Evolutionary conservation across 2,797 vertebrate genomes (phyloP).

Genomic region (Anniella stebbinsi): DNA sequence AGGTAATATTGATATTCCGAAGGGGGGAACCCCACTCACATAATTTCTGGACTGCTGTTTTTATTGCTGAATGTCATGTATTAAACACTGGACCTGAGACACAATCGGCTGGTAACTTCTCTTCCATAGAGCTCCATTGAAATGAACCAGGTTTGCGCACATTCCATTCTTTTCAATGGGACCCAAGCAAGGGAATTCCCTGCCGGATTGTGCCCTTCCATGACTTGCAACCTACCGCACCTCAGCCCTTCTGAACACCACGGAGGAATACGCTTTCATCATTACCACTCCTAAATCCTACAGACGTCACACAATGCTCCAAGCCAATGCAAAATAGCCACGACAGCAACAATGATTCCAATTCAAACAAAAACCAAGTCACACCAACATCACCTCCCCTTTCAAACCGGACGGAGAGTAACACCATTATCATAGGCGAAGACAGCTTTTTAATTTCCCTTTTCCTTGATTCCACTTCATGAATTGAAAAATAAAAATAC

Average conservation of each 20-base stretch:
- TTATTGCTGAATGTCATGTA: conserved; percentile 81
- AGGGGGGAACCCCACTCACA: conserved; percentile 36
- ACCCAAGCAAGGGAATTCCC: neutral
- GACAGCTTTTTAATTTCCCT: conserved; percentile 35
- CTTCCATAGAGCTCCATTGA: neutral
- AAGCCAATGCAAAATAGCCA: conserved; percentile 57
- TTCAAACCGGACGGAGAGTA: conserved; percentile 45
- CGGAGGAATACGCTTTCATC: conserved; percentile 44
- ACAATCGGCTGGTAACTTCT: neutral
- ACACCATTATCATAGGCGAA: conserved; percentile 46
- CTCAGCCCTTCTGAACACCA: conserved; percentile 58
- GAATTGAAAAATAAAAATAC: conserved; percentile 54
- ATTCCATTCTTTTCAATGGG: conserved; percentile 3
- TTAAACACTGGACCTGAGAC: conserved; percentile 54
- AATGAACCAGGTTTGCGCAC: neutral
- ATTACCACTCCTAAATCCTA: conserved; percentile 53
- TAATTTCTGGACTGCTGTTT: conserved; percentile 67
- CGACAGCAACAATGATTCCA: conserved; percentile 50
- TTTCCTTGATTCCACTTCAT: conserved; percentile 49
- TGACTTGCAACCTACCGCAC: conserved; percentile 56
- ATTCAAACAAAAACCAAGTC: conserved; percentile 11
- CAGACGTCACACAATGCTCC: conserved; percentile 57
- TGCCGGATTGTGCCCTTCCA: conserved; percentile 4
- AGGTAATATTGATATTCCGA: conserved; percentile 79
- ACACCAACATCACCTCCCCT: conserved; percentile 50